Evolutionary conservation across 2,888 invertebrate genomes (phyloP).

Genomic region (Smittia sp.): DNA sequence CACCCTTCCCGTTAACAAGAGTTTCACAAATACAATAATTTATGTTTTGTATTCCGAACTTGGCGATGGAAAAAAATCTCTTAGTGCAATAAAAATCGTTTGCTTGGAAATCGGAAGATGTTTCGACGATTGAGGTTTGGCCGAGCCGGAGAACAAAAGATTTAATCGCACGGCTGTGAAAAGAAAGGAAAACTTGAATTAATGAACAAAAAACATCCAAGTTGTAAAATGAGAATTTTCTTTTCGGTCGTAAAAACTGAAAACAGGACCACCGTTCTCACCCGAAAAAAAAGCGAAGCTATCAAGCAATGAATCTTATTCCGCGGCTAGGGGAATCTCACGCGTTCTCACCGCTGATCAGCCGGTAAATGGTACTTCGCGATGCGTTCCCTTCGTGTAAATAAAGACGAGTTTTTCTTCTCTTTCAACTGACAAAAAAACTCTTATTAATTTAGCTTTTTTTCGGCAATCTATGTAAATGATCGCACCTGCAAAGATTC

Average conservation of each 20-base stretch:
- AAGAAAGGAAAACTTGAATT: constrained; percentile 35
- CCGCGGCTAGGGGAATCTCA: constrained; percentile 35
- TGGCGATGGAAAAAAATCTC: not conserved
- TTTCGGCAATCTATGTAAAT: constrained; percentile 7
- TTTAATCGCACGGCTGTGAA: constrained; percentile 38
- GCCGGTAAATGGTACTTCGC: constrained; percentile 21
- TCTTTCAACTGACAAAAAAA: constrained; percentile 6
- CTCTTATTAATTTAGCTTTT: not conserved
- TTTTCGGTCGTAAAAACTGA: not conserved
- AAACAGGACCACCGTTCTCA: not conserved
- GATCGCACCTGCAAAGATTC: constrained; percentile 38
- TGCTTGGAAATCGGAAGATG: constrained; percentile 3
- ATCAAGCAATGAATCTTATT: constrained; percentile 9
- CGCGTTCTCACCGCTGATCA: constrained; percentile 35
- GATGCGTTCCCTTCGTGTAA: not conserved
- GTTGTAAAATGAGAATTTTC: not conserved
- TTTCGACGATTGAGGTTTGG: not conserved
- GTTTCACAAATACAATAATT: not conserved
- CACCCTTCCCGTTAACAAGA: not conserved
- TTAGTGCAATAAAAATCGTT: constrained; percentile 5
- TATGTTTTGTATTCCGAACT: not conserved
- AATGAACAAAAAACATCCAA: constrained; percentile 25
- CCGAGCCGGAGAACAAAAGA: constrained; percentile 32
- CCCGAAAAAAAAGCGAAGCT: not conserved
- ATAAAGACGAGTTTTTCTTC: constrained; percentile 39